Conservation (phyloP, 2,113 vertebrate genomes). For the Malurus alboscapulatus region DNA sequence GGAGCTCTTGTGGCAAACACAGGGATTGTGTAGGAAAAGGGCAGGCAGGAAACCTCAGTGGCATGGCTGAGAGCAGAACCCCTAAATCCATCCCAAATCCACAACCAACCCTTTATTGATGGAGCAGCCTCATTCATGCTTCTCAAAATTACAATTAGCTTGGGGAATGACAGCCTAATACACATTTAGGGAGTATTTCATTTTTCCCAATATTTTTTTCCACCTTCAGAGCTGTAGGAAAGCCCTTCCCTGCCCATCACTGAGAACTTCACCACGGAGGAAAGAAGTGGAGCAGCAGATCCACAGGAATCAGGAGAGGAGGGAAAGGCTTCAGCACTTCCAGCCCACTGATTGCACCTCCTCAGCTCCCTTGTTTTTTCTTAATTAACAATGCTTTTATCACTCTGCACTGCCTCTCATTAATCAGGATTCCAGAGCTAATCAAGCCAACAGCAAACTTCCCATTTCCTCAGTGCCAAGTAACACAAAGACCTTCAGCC, state of each 20-base stretch:
- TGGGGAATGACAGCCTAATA: not conserved
- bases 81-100: not conserved
- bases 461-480: not conserved
- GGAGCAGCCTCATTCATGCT: not conserved
- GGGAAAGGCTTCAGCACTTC: not conserved
- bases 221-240: not conserved
- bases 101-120: not conserved
- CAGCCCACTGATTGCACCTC: not conserved
- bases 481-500: not conserved
- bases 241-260: not conserved
- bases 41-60: not conserved
- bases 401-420: not conserved
- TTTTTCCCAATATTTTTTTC: not conserved
- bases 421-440: not conserved
- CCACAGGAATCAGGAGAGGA: fast-evolving
- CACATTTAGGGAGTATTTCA: not conserved
- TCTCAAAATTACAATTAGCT: not conserved
- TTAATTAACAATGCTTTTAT: not conserved
- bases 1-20: not conserved
- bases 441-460: not conserved
- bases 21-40: not conserved
- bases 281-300: not conserved
- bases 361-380: not conserved
- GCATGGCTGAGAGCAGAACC: not conserved
- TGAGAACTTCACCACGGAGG: no score